Evolutionary conservation across 2,113 vertebrate genomes (phyloP).

Genomic region (Microcebus lehilahytsara): DNA sequence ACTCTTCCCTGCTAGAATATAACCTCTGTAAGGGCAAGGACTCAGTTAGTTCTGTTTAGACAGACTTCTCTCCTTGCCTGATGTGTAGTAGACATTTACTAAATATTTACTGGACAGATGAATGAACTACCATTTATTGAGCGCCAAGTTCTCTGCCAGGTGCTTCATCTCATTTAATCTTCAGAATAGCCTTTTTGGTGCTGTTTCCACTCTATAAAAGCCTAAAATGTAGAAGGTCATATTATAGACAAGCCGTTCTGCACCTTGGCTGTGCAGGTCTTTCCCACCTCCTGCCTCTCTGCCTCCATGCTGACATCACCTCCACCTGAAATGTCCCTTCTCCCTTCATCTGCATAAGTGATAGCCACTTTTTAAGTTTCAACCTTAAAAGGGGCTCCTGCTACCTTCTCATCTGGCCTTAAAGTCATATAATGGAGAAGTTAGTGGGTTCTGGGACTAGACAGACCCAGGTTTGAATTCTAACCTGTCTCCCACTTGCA

Average conservation of each 20-base stretch:
- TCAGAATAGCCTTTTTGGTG: not conserved
- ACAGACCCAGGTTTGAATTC: not conserved
- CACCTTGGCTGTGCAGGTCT: not conserved
- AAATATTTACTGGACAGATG: constrained; percentile 18
- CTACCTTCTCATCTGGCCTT: not conserved
- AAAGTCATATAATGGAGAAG: not conserved
- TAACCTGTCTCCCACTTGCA: not conserved
- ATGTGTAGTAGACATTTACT: not conserved
- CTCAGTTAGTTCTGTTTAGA: not conserved
- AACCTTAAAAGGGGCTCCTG: not conserved
- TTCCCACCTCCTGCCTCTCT: not conserved
- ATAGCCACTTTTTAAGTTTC: not conserved
- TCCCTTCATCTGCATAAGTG: not conserved
- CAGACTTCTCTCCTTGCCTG: not conserved
- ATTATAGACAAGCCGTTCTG: not conserved
- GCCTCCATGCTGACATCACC: not conserved
- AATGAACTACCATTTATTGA: constrained; percentile 16
- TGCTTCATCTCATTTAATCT: not conserved
- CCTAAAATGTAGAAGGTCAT: not conserved
- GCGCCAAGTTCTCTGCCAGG: not conserved
- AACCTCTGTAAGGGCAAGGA: not conserved
- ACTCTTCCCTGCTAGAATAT: not conserved
- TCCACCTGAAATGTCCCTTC: not conserved
- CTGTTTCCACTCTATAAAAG: constrained; percentile 16
- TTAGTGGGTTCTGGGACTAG: not conserved